Base-by-base conservation (phyloP, 2,888 invertebrate species). In the Octodonta nipae region DNA sequence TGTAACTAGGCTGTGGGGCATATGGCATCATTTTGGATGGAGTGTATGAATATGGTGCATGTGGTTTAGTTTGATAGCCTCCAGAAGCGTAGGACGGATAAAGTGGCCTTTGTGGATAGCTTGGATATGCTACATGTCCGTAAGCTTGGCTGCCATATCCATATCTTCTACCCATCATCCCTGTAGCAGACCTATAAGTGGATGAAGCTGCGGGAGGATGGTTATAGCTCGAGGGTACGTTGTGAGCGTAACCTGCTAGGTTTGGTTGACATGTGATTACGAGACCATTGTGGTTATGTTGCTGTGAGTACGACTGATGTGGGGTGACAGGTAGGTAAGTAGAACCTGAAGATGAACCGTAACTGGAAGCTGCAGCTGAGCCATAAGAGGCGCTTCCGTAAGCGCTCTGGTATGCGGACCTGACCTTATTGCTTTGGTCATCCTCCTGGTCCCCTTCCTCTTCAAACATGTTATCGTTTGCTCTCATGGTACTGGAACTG, bases 241-340 rank as follows among this genome's bases (percentile, higher is more conserved):
- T 42, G 20, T 54, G 46, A 15, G 58, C 56, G 34, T 59, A 61
- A 27, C 62, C 62, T 28, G 60, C 58, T 17, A 61, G 46, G 35
- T 56, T 55, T 8, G 62, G 62, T 47, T 61, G 60, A 37, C 62
- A 62, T n/a, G 61, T 61, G 24, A 62, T 60, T 3, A 61, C 59
- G 15, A 62, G 43, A 5, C 60, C 61, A 36, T 47, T 54, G 36
- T 58, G 58, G 12, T 39, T 32, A 29, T 39, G 45, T 28, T 36
- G 32, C 6, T 42, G 38, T 10, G 41, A 29, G 7, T 40, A 34
- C 8, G 42, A 39, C 12, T 46, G 42, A n/a, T 40, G 30, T 2
- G 37, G 38, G 6, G 26, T 24, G 1, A 35, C 27, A 3, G 41
- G 37, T 4, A 34, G 12, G 15, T 33, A 33, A 1, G 25, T 15